These are phyloP conservation scores for Bradypodion pumilum DNA, from an alignment of 2,797 vertebrate species.

Conservation along the genomic window DNA sequence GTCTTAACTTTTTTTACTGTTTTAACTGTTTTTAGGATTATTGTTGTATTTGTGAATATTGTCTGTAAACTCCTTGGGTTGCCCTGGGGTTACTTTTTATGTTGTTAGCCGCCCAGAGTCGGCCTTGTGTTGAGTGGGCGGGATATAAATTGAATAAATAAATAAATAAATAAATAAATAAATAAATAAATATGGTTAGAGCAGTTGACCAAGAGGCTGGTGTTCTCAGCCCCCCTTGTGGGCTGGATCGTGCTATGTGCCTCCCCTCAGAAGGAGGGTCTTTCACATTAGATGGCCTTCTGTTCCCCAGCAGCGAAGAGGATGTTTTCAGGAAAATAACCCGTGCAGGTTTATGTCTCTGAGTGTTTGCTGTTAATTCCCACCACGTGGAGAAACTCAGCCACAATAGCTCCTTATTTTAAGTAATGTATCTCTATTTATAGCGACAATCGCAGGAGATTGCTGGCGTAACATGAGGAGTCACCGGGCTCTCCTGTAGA, in stretches of 20 bases:
- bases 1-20: no score
- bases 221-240: background rate
- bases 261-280: background rate
- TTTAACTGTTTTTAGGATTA: no score
- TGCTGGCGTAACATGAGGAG: background rate
- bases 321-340: slow-evolving; percentile 6
- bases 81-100: no score
- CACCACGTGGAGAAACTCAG: background rate
- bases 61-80: no score
- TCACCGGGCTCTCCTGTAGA: background rate
- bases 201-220: background rate
- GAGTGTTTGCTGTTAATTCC: background rate
- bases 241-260: background rate
- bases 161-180: no score
- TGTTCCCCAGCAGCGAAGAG: background rate
- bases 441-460: background rate
- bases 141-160: no score
- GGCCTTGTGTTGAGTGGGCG: no score
- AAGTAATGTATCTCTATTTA: slow-evolving; percentile 24
- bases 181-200: background rate
- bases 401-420: slow-evolving; percentile 2
- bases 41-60: no score
- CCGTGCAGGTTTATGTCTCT: background rate
- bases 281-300: background rate
- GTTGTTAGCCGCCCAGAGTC: no score